Percentiles rank a stretch among this genome's conserved stretches.
phyloP scores from a whole-genome alignment of 2,888 invertebrate genomes.

The Troides oblongomaculatus region DNA sequence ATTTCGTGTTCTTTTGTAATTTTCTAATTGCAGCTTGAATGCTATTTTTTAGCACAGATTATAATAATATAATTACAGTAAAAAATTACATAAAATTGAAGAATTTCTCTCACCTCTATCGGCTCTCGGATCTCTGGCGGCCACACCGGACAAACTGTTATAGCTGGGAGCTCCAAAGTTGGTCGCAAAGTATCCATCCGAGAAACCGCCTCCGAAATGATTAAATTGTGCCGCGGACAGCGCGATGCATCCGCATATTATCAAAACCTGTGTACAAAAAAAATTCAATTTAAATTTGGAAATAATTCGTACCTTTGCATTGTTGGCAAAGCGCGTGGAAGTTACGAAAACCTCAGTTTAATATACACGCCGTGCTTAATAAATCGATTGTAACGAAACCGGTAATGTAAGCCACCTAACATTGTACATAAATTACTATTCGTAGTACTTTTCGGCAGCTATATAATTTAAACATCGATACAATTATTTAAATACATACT shows the following conservation, averaged over 20 bases:
- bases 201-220: constrained; percentile 55
- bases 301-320: not conserved
- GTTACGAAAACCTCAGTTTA: constrained; percentile 22
- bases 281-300: constrained; percentile 6
- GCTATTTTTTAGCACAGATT: not conserved
- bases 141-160: constrained; percentile 62
- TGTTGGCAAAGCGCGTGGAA: constrained; percentile 10
- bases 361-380: constrained; percentile 16
- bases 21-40: no score
- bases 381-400: constrained; percentile 20
- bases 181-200: constrained; percentile 64
- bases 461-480: not conserved
- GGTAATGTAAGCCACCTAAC: constrained; percentile 16
- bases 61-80: not conserved
- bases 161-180: constrained; percentile 67
- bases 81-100: not conserved
- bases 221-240: constrained; percentile 66
- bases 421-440: constrained; percentile 17
- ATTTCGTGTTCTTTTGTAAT: no score
- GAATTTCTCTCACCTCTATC: constrained; percentile 65
- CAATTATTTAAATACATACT: not conserved
- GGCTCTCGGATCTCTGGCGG: constrained; percentile 79
- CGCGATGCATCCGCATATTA: constrained; percentile 67
- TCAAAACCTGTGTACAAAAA: constrained; percentile 64
- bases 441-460: constrained; percentile 3